These are phyloP conservation scores for Caenorhabditis brenneri DNA, from an alignment of 1,140 invertebrate genomes.

Conservation along the genomic window DNA sequence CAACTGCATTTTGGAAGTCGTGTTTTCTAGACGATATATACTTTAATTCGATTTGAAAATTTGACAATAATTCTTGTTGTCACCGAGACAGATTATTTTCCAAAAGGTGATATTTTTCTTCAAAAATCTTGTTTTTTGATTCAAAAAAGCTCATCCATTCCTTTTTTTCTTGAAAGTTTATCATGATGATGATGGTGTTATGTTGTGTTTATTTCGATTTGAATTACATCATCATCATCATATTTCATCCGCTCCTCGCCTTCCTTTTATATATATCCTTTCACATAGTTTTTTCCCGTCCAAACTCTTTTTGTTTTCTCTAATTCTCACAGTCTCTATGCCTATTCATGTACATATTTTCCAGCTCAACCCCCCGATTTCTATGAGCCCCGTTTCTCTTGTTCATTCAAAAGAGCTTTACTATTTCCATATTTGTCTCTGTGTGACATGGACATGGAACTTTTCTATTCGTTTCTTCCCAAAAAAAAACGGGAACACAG, in stretches of 20 bases:
- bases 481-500: too few relatives aligned
- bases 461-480: background rate
- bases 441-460: background rate
- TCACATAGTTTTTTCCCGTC: background rate
- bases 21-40: too few relatives aligned
- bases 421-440: conserved; percentile 3
- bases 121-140: background rate
- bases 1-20: too few relatives aligned
- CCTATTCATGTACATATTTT: background rate
- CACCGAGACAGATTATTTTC: too few relatives aligned
- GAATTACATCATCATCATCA: conserved; percentile 20
- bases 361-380: background rate
- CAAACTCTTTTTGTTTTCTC: background rate
- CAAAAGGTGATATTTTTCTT: too few relatives aligned
- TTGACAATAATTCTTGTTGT: too few relatives aligned
- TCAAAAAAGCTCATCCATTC: background rate
- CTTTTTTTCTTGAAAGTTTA: background rate
- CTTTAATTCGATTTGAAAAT: too few relatives aligned
- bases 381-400: background rate
- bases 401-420: conserved; percentile 30
- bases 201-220: background rate
- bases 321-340: background rate
- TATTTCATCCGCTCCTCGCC: background rate
- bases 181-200: background rate
- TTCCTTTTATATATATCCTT: background rate